These are phyloP conservation scores for Trachurus trachurus DNA, from an alignment of 2,797 vertebrate species.

Conservation along the genomic window DNA sequence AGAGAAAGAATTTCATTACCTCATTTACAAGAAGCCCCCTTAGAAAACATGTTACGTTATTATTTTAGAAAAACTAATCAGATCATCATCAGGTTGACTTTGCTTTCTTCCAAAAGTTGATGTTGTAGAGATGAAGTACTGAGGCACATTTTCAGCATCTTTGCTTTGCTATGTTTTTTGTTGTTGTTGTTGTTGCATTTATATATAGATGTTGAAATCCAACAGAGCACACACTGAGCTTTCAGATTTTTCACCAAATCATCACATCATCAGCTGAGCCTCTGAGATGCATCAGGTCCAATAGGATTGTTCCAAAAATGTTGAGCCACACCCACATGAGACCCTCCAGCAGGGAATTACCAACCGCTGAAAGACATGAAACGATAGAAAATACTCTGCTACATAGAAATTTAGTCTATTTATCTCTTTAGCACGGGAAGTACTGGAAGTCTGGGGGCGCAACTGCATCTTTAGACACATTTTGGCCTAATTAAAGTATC, in stretches of 20 bases:
- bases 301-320: slow-evolving; percentile 27
- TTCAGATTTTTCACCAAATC: slow-evolving; percentile 48
- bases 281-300: slow-evolving; percentile 22
- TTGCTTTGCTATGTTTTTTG: slow-evolving; percentile 4
- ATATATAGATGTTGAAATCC: slow-evolving; percentile 33
- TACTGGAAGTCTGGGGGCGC: slow-evolving; percentile 70
- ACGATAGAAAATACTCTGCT: slow-evolving; percentile 65
- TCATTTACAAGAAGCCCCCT: background rate
- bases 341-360: slow-evolving; percentile 66
- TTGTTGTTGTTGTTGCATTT: slow-evolving; percentile 7
- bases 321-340: slow-evolving; percentile 57
- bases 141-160: background rate
- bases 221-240: slow-evolving; percentile 3
- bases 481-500: slow-evolving; percentile 84
- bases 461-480: slow-evolving; percentile 79
- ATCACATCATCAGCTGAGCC: slow-evolving; percentile 53
- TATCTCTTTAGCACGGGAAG: slow-evolving; percentile 74
- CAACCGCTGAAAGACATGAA: slow-evolving; percentile 63
- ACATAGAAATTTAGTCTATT: slow-evolving; percentile 70
- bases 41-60: background rate
- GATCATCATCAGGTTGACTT: background rate
- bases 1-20: background rate
- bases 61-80: background rate
- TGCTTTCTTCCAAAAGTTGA: too few species aligned
- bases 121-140: background rate